These are phyloP conservation scores for Gryllus bimaculatus DNA, from an alignment of 1,140 invertebrate genomes.

Conservation along the genomic window DNA sequence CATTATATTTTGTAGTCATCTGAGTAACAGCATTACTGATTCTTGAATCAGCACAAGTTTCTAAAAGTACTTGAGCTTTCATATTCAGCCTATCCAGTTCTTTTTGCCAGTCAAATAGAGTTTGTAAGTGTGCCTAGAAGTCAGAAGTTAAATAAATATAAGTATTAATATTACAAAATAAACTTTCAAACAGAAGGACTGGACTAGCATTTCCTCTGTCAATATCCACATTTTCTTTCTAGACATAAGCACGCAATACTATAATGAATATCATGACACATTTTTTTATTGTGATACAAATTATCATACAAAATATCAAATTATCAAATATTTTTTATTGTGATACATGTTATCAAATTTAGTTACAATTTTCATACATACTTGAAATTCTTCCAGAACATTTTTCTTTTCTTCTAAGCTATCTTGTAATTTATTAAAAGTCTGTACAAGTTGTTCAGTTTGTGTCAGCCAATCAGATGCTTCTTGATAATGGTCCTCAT, in stretches of 20 bases:
- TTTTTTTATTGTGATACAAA: too few species aligned
- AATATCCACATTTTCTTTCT: not conserved
- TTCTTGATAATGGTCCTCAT: conserved; percentile 86
- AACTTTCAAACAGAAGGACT: not conserved
- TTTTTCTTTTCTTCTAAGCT: conserved; percentile 82
- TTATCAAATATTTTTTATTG: too few species aligned
- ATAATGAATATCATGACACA: not conserved
- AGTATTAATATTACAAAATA: not conserved
- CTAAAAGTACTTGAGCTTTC: conserved; percentile 68
- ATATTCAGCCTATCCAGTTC: conserved; percentile 86
- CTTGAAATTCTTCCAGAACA: conserved; percentile 82
- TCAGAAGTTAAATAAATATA: conserved; percentile 22
- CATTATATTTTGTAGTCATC: conserved; percentile 88
- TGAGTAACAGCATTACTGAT: conserved; percentile 91
- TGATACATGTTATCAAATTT: too few species aligned
- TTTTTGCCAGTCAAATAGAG: conserved; percentile 86
- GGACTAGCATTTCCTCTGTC: not conserved
- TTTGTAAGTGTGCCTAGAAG: conserved; percentile 65
- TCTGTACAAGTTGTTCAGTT: conserved; percentile 77
- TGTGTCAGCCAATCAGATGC: conserved; percentile 79
- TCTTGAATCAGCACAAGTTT: conserved; percentile 86
- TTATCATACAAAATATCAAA: too few species aligned
- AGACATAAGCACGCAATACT: not conserved
- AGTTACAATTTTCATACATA: conserved; percentile 29
- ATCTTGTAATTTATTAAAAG: conserved; percentile 83